Conservation (phyloP, 2,888 invertebrate species). For the Xestobium rufovillosum region DNA sequence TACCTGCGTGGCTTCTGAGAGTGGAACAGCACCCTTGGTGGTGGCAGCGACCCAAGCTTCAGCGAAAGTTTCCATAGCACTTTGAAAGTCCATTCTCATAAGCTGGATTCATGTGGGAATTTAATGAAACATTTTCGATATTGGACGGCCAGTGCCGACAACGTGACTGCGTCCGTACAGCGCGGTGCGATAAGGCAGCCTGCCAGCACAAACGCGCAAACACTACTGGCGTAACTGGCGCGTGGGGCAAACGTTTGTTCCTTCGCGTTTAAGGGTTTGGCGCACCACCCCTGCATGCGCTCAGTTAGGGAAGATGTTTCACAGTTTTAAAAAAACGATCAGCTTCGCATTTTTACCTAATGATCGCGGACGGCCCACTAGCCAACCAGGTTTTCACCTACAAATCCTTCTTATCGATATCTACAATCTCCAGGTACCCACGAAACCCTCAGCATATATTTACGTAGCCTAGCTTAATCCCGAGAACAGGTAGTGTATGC, state of each 20-base stretch:
- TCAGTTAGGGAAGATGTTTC: constrained; percentile 35
- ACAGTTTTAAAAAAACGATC: constrained; percentile 38
- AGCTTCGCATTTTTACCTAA: constrained; percentile 37
- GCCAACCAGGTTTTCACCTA: constrained; percentile 37
- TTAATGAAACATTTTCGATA: constrained; percentile 9
- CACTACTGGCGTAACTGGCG: constrained; percentile 29
- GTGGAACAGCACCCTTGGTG: constrained; percentile 59
- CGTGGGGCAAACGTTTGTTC: constrained; percentile 8
- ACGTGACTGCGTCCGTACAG: constrained; percentile 34
- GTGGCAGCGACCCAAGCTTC: constrained; percentile 96
- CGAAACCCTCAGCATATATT: too few relatives aligned
- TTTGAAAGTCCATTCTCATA: constrained; percentile 87
- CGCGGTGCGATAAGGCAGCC: constrained; percentile 26
- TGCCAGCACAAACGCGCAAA: constrained; percentile 28
- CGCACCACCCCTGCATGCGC: constrained; percentile 41
- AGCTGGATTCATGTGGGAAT: constrained; percentile 11
- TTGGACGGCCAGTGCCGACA: constrained; percentile 24
- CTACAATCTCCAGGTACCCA: constrained; percentile 12
- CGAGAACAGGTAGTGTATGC: too few relatives aligned
- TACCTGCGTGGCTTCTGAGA: constrained; percentile 59
- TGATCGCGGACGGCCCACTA: constrained; percentile 39
- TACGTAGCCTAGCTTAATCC: too few relatives aligned
- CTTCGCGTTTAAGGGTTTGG: constrained; percentile 21
- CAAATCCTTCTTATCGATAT: constrained; percentile 29
- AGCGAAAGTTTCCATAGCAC: constrained; percentile 97